Percentiles rank a stretch among this genome's conserved stretches.
These are phyloP conservation scores for Lateolabrax maculatus DNA, from an alignment of 2,797 vertebrate species.

Conservation along the genomic window DNA sequence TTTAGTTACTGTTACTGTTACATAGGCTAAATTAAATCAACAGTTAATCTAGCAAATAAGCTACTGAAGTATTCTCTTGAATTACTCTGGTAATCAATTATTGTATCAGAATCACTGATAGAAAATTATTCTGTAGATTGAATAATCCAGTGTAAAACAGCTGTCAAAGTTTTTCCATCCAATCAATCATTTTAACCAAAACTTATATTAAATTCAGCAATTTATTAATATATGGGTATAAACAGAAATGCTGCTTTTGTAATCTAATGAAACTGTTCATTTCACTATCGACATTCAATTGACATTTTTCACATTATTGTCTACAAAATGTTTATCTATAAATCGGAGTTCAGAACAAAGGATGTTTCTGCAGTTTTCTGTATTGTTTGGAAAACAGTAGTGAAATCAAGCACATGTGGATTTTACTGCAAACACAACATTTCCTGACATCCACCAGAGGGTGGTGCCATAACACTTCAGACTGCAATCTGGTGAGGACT, in stretches of 20 bases:
- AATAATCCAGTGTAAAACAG: not conserved
- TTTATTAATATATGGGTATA: not conserved
- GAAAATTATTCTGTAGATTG: not conserved
- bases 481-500: not conserved
- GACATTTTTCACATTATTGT: not conserved
- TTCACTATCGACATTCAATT: not conserved
- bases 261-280: not conserved
- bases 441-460: constrained; percentile 32
- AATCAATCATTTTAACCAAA: not conserved
- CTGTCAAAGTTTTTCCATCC: not conserved
- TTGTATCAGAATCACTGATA: not conserved
- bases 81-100: not conserved
- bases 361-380: not conserved
- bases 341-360: not conserved
- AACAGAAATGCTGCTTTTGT: not conserved
- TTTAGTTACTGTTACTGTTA: constrained; percentile 3
- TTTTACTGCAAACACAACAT: not conserved
- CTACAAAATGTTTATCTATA: too few species aligned
- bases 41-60: not conserved
- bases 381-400: not conserved
- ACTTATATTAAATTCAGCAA: not conserved
- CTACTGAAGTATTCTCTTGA: not conserved
- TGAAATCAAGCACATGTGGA: not conserved
- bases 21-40: not conserved
- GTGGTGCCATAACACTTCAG: constrained; percentile 31